Evolutionary conservation across 2,797 vertebrate species (phyloP), one percentile per base, ranked within the genome.

Genomic region (Typhlichthys eigenmanni): DNA sequence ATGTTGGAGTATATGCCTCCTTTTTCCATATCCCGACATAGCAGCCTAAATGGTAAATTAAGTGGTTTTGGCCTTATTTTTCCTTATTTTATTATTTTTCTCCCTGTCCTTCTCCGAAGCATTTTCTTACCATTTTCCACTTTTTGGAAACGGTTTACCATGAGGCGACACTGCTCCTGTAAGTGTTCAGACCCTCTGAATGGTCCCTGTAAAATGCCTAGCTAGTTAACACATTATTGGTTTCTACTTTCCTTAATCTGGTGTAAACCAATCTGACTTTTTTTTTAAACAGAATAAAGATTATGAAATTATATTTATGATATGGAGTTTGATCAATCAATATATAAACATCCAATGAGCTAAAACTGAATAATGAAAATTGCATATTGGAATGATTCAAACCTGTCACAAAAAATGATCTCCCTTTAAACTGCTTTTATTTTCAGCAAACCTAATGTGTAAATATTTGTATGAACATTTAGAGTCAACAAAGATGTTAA

Each of bases 171-270:
- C 56, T 45, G 3, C 60, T 61, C 62, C 48, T 16, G 63, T 76
- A 62, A 19, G 63, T 76, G 34, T 38, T 38, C 34, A 38, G 34
- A 38, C 66, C 12, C 57, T 60, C 59, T 57, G 66, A 71, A 64
- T 68, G 74, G 68, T 54, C 78, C 66, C 61, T 17, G 58, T 75
- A 71, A 81, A 66, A 87, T 62, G 82, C 84, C 83, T 89, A 81
- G 81, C 84, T 85, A 85, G 82, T 84, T 78, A 79, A 86, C 64
- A 60, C 67, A 84, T 87, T 87, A 78, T 87, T 81, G 83, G 79
- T 91, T 88, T 88, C 84, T 85, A 85, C 83, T 91, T 92, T 91
- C 88, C 91, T 91, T 91, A 90, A 92, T 90, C 90, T 84, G 85
- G 88, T 86, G 87, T 78, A 73, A 89, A 86, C 80, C 76, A 64